Conservation (phyloP, 2,797 vertebrate species). For the Hyperoplus immaculatus region DNA sequence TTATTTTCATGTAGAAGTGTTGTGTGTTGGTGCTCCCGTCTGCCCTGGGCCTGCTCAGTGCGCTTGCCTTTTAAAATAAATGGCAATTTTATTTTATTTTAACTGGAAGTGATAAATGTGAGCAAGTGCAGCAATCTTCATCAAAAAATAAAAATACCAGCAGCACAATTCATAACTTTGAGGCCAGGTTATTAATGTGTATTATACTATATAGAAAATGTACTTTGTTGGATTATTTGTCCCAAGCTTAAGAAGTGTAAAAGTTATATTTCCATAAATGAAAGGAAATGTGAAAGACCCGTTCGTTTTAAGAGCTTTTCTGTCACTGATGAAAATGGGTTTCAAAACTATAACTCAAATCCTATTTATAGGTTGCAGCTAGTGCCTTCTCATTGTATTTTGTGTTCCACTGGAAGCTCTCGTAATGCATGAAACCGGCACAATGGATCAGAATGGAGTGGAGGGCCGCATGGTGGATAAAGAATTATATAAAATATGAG, state of each 20-base stretch:
- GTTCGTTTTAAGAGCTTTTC: neutral
- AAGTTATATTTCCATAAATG: neutral
- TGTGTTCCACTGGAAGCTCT: constrained; percentile 30
- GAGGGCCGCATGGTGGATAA: neutral
- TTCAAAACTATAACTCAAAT: neutral
- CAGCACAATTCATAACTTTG: no score
- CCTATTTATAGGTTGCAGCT: constrained; percentile 14
- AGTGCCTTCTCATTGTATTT: neutral
- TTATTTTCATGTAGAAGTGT: neutral
- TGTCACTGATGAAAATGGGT: neutral
- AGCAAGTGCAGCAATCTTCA: constrained; percentile 16
- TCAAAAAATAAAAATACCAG: constrained; percentile 36
- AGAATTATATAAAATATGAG: neutral
- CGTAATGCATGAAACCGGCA: constrained; percentile 20
- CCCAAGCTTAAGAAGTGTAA: neutral
- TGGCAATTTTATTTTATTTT: neutral
- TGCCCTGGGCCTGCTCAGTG: neutral
- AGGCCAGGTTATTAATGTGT: no score
- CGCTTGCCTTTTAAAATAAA: constrained; percentile 23
- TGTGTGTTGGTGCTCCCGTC: neutral
- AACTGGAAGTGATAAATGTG: constrained; percentile 25
- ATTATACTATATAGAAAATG: neutral
- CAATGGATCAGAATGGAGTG: constrained; percentile 11
- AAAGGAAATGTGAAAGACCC: neutral
- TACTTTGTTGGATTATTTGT: neutral